Evolutionary conservation across 1,140 invertebrate genomes (phyloP), one percentile per base, ranked within the genome.

Genomic region (Formica selysi): DNA sequence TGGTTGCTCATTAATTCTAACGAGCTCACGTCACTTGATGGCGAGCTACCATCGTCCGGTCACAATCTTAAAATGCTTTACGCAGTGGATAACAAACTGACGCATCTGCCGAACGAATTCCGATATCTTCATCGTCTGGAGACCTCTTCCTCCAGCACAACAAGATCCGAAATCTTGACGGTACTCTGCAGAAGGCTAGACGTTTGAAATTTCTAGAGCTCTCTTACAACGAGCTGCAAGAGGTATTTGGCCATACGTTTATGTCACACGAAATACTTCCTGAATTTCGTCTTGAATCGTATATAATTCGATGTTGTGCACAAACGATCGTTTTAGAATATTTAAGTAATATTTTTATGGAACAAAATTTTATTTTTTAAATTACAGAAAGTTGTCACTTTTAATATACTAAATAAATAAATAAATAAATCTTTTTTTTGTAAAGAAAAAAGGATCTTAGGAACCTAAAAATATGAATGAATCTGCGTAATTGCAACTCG

Each of bases 1-100:
- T 98, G 97, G 96, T 95, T 98, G 54, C 96, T 98, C 74, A 96
- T 98, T 38, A 98, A 98, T 92, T 95, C 96, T 26, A 98, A 98
- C 92, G 95, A 97, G 67, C 94, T 98, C 44, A 96, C 96, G 70
- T 96, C 96, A 16, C 94, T 98, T 81, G 97, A 98, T 26, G 96
- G 96, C 36, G 97, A 98, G 94, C 92, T 98, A 84, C 97, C 97
- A 11, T 94, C 93, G 80, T 92, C 95, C 95, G 95, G 96, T 94
- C 95, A 96, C 95, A 96, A 96, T 91, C 91, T 98, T 3, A 95
- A 96, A 22, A 95, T 97, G 86, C 95, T 98, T 0, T 96, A 97
- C 90, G 97, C 97, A 1, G 96, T 96, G 11, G 95, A 97, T 89
- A 98, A 98, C 91, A 96, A 96, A 61, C 86, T 98, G 64, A 96